Evolutionary conservation across 2,888 invertebrate species (phyloP).

Genomic region (Neoascia interrupta): DNA sequence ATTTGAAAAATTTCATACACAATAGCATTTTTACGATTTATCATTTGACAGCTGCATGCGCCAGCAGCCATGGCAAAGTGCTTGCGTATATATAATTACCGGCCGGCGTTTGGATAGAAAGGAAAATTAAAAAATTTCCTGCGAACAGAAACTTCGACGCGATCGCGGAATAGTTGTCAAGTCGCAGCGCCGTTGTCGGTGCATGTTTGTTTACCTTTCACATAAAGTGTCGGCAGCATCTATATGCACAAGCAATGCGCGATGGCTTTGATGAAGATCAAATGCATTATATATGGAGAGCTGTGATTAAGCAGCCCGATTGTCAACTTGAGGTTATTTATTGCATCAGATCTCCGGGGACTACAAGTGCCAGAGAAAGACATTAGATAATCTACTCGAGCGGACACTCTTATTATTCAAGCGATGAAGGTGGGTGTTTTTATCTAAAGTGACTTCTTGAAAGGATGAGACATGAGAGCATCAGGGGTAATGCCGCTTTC

Average conservation of each 20-base stretch:
- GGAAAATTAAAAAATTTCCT: constrained; percentile 56
- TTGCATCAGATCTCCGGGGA: constrained; percentile 16
- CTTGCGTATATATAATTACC: too few species aligned
- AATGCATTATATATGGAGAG: constrained; percentile 18
- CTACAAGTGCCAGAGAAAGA: constrained; percentile 20
- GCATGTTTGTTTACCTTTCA: constrained; percentile 62
- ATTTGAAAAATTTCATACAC: constrained; percentile 52
- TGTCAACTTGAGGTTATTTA: constrained; percentile 63
- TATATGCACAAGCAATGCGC: constrained; percentile 23
- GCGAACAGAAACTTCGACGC: not conserved
- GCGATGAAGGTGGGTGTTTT: constrained; percentile 50
- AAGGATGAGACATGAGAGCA: not conserved
- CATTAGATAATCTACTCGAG: constrained; percentile 60
- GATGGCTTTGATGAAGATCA: constrained; percentile 50
- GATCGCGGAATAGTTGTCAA: constrained; percentile 31
- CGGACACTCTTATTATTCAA: too few species aligned
- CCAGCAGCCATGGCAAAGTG: constrained; percentile 8
- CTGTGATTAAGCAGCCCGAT: constrained; percentile 54
- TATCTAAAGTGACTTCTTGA: constrained; percentile 35
- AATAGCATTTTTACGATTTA: constrained; percentile 46
- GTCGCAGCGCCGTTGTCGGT: constrained; percentile 1
- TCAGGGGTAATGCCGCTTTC: constrained; percentile 11
- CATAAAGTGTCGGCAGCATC: constrained; percentile 18
- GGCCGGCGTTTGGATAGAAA: constrained; percentile 56
- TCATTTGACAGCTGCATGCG: constrained; percentile 22